Conservation (phyloP, 1,140 invertebrate species). For the Chrysomallon squamiferum region DNA sequence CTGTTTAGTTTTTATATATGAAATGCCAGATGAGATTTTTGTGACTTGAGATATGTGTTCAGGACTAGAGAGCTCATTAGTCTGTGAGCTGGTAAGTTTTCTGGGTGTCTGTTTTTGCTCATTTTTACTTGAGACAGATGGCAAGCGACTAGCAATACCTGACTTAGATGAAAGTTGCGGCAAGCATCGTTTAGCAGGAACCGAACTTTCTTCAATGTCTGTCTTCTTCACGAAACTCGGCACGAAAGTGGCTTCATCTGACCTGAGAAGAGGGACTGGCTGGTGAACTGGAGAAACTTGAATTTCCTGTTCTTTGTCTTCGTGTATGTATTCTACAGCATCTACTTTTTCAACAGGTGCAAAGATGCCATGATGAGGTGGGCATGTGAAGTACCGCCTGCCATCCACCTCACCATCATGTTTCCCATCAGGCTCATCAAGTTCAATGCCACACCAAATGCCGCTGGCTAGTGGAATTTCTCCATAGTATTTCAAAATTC, state of each 20-base stretch:
- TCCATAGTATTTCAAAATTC: conserved; percentile 48
- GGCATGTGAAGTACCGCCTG: conserved; percentile 59
- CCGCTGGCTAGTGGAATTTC: conserved; percentile 54
- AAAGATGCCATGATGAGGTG: conserved; percentile 58
- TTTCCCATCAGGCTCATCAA: conserved; percentile 58
- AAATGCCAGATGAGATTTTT: conserved; percentile 1
- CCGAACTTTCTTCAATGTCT: background rate
- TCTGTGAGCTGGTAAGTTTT: no score
- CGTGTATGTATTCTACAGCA: conserved; percentile 4
- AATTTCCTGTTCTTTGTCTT: background rate
- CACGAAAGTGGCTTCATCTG: conserved; percentile 12
- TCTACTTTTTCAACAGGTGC: conserved; percentile 57
- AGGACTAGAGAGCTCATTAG: no score
- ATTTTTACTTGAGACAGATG: no score
- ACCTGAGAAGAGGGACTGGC: conserved; percentile 10
- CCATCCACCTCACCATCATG: conserved; percentile 61
- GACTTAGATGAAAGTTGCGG: background rate
- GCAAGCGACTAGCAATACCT: background rate
- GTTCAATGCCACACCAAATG: conserved; percentile 59
- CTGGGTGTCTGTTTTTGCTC: no score
- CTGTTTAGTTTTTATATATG: no score
- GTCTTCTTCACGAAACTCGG: conserved; percentile 10
- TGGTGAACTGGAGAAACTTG: background rate
- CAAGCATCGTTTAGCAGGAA: background rate
- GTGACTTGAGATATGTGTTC: background rate